These are phyloP conservation scores for Drosophila tripunctata DNA, from an alignment of 2,888 invertebrate genomes.

Conservation along the genomic window DNA sequence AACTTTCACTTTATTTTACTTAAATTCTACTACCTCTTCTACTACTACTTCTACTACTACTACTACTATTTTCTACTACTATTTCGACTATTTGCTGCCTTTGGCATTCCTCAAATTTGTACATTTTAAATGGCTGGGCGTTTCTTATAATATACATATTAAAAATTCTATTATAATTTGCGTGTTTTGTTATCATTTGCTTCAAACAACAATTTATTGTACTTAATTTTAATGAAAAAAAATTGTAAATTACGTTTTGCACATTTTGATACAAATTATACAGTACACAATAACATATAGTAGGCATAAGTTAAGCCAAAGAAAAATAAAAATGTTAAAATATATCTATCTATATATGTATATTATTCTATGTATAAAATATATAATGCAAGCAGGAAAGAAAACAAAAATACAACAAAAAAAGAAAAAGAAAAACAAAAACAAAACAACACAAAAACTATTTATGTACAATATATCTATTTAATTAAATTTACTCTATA, in stretches of 20 bases:
- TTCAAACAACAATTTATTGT: conserved; percentile 39
- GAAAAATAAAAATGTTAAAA: conserved; percentile 76
- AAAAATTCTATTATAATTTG: too few species aligned
- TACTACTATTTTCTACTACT: conserved; percentile 1
- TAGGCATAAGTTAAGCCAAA: conserved; percentile 84
- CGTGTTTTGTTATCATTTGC: conserved; percentile 61
- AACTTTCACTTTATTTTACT: too few species aligned
- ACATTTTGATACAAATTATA: conserved; percentile 64
- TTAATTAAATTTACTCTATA: conserved; percentile 39
- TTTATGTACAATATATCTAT: conserved; percentile 60
- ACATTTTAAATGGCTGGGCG: conserved; percentile 62
- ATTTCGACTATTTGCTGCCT: conserved; percentile 29
- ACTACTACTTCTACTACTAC: conserved; percentile 10
- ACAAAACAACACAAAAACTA: conserved; percentile 53
- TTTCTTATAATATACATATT: too few species aligned
- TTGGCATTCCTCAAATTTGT: conserved; percentile 50
- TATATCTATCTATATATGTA: conserved; percentile 46
- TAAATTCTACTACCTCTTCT: neutral
- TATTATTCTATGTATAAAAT: too few species aligned
- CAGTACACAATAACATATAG: too few species aligned
- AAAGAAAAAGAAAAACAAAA: conserved; percentile 54
- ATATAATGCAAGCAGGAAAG: conserved; percentile 65
- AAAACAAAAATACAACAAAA: conserved; percentile 66
- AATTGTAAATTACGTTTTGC: conserved; percentile 71
- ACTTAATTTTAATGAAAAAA: conserved; percentile 71